Percentiles rank a stretch among this genome's conserved stretches.
phyloP scores from a whole-genome alignment of 2,797 vertebrate genomes.

The Psittacula derbiana region DNA sequence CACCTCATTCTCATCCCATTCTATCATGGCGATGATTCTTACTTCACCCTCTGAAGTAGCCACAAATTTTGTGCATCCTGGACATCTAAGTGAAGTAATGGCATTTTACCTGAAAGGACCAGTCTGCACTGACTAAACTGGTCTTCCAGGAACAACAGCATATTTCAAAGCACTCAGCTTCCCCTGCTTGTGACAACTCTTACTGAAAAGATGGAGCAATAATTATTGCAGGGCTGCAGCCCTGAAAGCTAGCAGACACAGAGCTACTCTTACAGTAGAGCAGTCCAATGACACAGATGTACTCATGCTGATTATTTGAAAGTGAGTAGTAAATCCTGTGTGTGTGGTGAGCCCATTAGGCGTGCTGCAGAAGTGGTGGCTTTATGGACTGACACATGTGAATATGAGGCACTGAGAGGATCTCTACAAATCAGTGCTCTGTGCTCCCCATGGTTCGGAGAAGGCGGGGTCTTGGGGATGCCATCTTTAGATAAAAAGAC shows the following conservation, averaged over 20 bases:
- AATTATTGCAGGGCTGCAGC: neutral
- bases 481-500: neutral
- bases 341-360: fast-evolving
- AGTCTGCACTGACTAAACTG: neutral
- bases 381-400: neutral
- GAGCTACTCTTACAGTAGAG: neutral
- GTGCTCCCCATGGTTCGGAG: neutral
- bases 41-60: neutral
- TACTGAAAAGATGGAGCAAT: neutral
- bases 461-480: neutral
- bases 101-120: neutral
- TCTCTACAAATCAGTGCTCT: neutral
- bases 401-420: neutral
- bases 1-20: neutral
- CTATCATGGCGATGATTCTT: fast-evolving
- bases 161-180: neutral
- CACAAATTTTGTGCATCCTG: neutral
- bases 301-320: neutral
- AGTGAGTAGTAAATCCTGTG: fast-evolving
- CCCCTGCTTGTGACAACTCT: neutral
- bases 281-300: neutral
- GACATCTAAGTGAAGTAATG: neutral
- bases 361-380: neutral
- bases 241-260: neutral
- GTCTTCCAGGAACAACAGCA: neutral